Evolutionary conservation across 2,888 invertebrate genomes (phyloP).

Genomic region (Heliconius aoede): DNA sequence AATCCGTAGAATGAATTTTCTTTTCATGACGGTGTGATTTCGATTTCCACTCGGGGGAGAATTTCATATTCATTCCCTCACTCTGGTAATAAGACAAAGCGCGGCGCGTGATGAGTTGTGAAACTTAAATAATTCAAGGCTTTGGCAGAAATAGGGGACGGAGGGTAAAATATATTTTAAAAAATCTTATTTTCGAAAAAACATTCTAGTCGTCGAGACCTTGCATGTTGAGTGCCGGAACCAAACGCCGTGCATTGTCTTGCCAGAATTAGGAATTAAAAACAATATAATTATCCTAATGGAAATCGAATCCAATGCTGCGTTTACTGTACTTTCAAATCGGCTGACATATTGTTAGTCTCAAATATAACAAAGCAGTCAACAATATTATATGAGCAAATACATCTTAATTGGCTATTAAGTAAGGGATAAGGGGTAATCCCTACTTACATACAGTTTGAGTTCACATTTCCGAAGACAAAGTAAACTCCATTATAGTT

Average conservation of each 20-base stretch:
- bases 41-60: no score
- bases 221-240: not conserved
- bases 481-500: constrained; percentile 30
- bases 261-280: not conserved
- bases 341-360: not conserved
- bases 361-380: not conserved
- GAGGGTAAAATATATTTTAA: no score
- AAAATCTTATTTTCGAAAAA: not conserved
- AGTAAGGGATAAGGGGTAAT: not conserved
- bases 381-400: constrained; percentile 4
- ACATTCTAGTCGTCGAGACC: not conserved
- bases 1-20: not conserved
- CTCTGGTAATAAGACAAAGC: no score
- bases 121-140: no score
- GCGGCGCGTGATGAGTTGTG: no score
- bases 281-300: not conserved
- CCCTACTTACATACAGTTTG: not conserved
- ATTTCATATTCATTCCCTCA: no score
- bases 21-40: not conserved
- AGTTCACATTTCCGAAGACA: constrained; percentile 29
- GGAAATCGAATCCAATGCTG: not conserved
- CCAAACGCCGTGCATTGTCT: not conserved
- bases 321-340: not conserved
- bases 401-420: constrained; percentile 20
- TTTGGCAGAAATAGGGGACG: no score